These are phyloP conservation scores for Mirza zaza DNA, from an alignment of 2,113 vertebrate species.

Conservation along the genomic window DNA sequence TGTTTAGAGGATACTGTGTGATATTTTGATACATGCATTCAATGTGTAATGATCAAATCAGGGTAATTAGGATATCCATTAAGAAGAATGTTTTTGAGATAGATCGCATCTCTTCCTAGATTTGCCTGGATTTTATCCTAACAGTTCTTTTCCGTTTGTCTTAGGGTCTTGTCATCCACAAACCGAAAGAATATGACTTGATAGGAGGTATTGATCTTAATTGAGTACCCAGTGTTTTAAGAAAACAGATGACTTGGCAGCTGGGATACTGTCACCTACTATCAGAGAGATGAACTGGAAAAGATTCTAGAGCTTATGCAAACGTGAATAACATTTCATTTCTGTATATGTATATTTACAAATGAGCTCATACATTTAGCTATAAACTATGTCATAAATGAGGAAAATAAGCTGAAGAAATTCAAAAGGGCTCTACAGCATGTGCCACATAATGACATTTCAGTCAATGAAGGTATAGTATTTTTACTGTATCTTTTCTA, in stretches of 20 bases:
- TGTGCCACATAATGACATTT: not conserved
- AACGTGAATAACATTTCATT: not conserved
- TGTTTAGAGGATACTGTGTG: not conserved
- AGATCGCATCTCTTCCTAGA: not conserved
- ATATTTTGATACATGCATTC: not conserved
- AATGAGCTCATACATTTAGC: constrained; percentile 2
- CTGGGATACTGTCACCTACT: not conserved
- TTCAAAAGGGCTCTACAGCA: not conserved
- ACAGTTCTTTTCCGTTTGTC: not conserved
- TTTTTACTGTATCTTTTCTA: not conserved
- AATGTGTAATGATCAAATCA: not conserved
- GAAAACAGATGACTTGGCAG: constrained; percentile 11
- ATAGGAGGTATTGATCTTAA: constrained; percentile 10
- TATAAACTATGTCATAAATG: not conserved
- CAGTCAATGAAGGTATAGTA: not conserved
- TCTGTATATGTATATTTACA: not conserved
- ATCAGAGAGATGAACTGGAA: not conserved
- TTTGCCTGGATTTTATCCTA: constrained; percentile 24
- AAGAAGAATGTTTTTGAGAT: not conserved
- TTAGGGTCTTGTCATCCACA: not conserved
- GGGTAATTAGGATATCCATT: not conserved
- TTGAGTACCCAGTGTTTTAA: not conserved
- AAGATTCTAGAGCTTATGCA: not conserved
- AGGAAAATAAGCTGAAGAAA: constrained; percentile 3
- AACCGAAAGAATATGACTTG: constrained; percentile 8